Base-by-base conservation (phyloP, 2,797 vertebrate genomes). In the Argya squamiceps region DNA sequence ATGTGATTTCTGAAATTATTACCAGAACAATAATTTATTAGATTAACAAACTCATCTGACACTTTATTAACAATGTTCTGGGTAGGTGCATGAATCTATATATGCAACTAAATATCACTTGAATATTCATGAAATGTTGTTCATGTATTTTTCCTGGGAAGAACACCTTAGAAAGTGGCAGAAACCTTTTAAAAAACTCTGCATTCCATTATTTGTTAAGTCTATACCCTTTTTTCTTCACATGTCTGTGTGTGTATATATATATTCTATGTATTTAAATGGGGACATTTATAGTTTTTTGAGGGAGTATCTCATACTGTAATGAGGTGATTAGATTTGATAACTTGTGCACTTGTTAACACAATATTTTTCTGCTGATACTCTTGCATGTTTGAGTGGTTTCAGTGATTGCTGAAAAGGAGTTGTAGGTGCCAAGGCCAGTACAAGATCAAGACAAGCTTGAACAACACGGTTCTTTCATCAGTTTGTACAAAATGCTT, bases 241-340 rank as follows among this genome's bases (percentile, higher is more conserved):
- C 6, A 23, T 4, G 1, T 30, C 2, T 15, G 0, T 43, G 1
- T 18, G 13, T 58, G 0, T 78, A 0, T 55, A 6, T 50, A 10
- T 49, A 5, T 37, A 4, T n/a, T 55, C 10, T 34, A 0, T n/a
- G 15, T 80, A 30, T 67, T 52, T 46, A 62, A 62, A 43, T 39
- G 4, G 4, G 44, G 29, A 30, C 1, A 0, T 41, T 58, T 1
- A 58, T 14, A 36, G 39, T 5, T 62, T 89, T 84, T 75, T 49
- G 34, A 50, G 56, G 56, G 65, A 60, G 6, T 55, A 9, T 59
- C 52, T 77, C 75, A 32, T 84, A 43, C 39, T 50, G 27, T 76
- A 60, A n/a, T 29, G 59, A 85, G 32, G 15, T 56, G 11, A 79
- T 69, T 36, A 44, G n/a, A 22, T 55, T 56, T 92, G 32, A 6